Evolutionary conservation across 2,888 invertebrate genomes (phyloP).

Genomic region (Dolichopus griseipennis): DNA sequence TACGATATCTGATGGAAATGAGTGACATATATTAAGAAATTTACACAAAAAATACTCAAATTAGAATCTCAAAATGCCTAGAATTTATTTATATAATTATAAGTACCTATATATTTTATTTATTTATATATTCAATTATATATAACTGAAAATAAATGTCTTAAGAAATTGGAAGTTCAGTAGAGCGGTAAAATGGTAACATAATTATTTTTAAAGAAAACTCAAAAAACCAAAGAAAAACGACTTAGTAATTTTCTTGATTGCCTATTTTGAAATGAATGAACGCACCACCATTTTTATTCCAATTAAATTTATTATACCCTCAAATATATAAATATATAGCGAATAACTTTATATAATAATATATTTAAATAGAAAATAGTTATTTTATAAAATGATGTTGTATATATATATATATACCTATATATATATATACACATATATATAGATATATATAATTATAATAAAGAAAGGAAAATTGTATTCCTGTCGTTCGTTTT

Average conservation of each 20-base stretch:
- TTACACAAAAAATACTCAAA: too few relatives aligned
- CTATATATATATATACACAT: too few relatives aligned
- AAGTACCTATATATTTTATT: too few relatives aligned
- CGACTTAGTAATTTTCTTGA: conserved; percentile 10
- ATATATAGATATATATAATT: too few relatives aligned
- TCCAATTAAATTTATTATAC: background rate
- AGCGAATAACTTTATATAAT: background rate
- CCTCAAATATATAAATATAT: background rate
- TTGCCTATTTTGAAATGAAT: background rate
- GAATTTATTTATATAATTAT: too few relatives aligned
- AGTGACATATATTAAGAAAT: too few relatives aligned
- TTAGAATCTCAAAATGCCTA: too few relatives aligned
- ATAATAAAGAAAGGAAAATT: too few relatives aligned
- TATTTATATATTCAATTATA: too few relatives aligned
- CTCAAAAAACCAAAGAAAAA: background rate
- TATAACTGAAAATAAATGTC: too few relatives aligned
- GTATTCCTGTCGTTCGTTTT: too few relatives aligned
- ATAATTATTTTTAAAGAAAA: background rate
- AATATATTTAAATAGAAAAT: background rate
- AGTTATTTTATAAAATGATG: background rate
- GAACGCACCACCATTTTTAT: background rate
- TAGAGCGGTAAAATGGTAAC: background rate
- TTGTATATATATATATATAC: background rate
- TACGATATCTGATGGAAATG: too few relatives aligned
- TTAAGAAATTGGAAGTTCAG: background rate